Evolutionary conservation across 2,797 vertebrate genomes (phyloP).

Genomic region (Yasuhikotakia modesta): DNA sequence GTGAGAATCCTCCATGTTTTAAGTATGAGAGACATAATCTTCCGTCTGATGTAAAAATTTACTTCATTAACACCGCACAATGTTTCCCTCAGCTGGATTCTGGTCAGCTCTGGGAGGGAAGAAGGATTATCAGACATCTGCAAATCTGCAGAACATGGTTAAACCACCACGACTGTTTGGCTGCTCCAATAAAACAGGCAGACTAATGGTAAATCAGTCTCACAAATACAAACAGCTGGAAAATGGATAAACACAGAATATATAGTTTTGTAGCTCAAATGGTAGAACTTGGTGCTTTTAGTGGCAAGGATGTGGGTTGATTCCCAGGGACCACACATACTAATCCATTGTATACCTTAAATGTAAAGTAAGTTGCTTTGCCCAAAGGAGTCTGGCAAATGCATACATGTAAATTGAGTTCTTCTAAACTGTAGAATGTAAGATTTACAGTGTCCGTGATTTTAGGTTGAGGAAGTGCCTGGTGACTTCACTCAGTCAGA

Average conservation of each 20-base stretch:
- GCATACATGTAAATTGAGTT: background rate
- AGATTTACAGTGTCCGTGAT: background rate
- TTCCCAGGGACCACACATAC: no score
- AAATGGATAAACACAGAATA: background rate
- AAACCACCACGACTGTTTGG: slow-evolving; percentile 72
- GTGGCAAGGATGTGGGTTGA: background rate
- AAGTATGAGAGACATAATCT: background rate
- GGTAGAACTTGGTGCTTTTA: background rate
- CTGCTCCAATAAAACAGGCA: slow-evolving; percentile 79
- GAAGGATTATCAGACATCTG: slow-evolving; percentile 74
- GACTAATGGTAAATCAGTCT: slow-evolving; percentile 67
- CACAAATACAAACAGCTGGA: background rate
- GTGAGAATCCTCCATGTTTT: slow-evolving; percentile 56
- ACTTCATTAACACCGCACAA: background rate
- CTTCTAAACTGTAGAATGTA: background rate
- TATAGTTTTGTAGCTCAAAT: background rate
- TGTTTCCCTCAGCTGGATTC: slow-evolving; percentile 66
- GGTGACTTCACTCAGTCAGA: slow-evolving; percentile 75
- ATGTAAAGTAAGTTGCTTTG: background rate
- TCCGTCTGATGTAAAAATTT: background rate
- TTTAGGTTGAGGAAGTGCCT: slow-evolving; percentile 76
- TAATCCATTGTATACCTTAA: no score
- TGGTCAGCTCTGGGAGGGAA: slow-evolving; percentile 78
- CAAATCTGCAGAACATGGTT: slow-evolving; percentile 59
- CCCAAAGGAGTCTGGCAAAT: background rate